These are phyloP conservation scores for Drosophila peninsularis DNA, from an alignment of 2,888 invertebrate species.

Conservation along the genomic window DNA sequence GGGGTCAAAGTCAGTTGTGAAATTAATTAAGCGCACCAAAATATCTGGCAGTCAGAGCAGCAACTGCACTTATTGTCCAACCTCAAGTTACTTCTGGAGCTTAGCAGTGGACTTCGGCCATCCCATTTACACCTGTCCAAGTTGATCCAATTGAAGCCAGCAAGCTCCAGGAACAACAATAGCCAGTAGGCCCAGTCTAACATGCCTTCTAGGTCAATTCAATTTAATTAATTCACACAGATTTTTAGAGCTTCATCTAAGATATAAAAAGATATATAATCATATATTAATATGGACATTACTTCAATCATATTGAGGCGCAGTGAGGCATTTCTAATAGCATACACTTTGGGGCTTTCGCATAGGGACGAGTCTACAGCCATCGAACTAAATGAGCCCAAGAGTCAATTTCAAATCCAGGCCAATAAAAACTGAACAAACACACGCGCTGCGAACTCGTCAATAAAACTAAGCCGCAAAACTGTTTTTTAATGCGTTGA, in stretches of 20 bases:
- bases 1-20: slow-evolving; percentile 47
- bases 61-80: slow-evolving; percentile 23
- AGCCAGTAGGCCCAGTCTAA: neutral
- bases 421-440: slow-evolving; percentile 32
- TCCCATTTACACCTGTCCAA: slow-evolving; percentile 72
- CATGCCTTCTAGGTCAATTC: slow-evolving; percentile 15
- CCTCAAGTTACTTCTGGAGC: slow-evolving; percentile 25
- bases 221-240: too few relatives aligned
- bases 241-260: too few relatives aligned
- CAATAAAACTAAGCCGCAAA: slow-evolving; percentile 67
- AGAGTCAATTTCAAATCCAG: slow-evolving; percentile 41
- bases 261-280: too few relatives aligned
- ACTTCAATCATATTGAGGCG: neutral
- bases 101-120: slow-evolving; percentile 62
- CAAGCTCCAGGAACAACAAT: neutral
- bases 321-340: too few relatives aligned
- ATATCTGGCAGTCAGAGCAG: slow-evolving; percentile 6
- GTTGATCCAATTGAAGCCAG: slow-evolving; percentile 52
- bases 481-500: slow-evolving; percentile 69
- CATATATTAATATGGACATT: too few relatives aligned
- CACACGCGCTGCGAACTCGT: slow-evolving; percentile 41
- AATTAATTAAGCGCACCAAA: slow-evolving; percentile 70
- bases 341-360: too few relatives aligned
- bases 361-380: neutral
- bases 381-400: slow-evolving; percentile 7